These are phyloP conservation scores for Nyctalus aviator DNA, from an alignment of 2,797 vertebrate genomes.

Conservation along the genomic window DNA sequence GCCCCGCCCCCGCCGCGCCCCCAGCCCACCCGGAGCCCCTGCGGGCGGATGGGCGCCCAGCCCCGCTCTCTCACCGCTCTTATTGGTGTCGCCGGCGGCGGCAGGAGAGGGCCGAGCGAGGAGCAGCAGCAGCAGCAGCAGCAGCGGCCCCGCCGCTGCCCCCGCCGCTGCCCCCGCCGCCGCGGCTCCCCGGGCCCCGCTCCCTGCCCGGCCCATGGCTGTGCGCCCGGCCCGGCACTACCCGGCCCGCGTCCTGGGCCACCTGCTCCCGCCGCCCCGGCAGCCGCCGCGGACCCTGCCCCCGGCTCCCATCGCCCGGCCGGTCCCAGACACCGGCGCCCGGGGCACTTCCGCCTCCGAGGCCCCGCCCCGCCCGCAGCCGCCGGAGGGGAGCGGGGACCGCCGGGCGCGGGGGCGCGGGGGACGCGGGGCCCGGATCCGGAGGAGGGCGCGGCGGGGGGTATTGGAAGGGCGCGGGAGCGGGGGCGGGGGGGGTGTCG, in stretches of 20 bases:
- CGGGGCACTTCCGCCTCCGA: slow-evolving; percentile 78
- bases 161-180: neutral
- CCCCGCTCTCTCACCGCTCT: slow-evolving; percentile 47
- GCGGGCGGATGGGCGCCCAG: neutral
- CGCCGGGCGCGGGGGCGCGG: neutral
- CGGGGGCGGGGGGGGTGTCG: no score
- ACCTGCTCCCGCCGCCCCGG: slow-evolving; percentile 18
- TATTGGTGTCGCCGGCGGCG: slow-evolving; percentile 1
- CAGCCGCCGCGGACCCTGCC: slow-evolving; percentile 61
- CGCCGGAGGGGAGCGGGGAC: neutral
- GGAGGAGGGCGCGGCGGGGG: neutral
- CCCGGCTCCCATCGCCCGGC: slow-evolving; percentile 62
- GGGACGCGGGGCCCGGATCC: neutral
- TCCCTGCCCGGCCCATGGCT: slow-evolving; percentile 79
- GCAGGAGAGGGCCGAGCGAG: slow-evolving; percentile 60
- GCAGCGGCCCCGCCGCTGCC: slow-evolving; percentile 36
- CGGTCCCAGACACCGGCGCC: slow-evolving; percentile 61
- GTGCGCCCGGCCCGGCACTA: slow-evolving; percentile 72
- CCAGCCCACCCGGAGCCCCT: neutral
- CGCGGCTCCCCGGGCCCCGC: slow-evolving; percentile 51
- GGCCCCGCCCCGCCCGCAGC: slow-evolving; percentile 70
- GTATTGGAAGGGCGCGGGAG: neutral
- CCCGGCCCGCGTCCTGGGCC: slow-evolving; percentile 57
- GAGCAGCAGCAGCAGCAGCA: slow-evolving; percentile 68
- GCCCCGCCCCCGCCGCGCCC: neutral